Percentiles rank a stretch among this genome's conserved stretches.
These are phyloP conservation scores for Vidua chalybeata DNA, from an alignment of 2,113 vertebrate species.

Conservation along the genomic window DNA sequence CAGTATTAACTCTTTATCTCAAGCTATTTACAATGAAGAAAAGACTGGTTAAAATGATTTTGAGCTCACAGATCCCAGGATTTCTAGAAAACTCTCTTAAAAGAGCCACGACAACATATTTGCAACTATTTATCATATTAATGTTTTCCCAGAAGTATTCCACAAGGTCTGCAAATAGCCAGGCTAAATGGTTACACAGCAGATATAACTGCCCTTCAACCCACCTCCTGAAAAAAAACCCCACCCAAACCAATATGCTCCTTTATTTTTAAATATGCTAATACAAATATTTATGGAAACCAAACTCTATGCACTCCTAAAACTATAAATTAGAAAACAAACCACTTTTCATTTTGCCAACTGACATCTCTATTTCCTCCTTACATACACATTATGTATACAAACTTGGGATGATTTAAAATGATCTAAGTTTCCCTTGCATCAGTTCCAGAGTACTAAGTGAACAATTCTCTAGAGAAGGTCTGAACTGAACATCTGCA, in stretches of 20 bases:
- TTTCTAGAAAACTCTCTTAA: background rate
- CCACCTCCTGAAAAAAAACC: accelerated
- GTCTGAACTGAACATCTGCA: constrained; percentile 28
- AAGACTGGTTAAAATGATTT: background rate
- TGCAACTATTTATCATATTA: background rate
- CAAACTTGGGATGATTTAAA: background rate
- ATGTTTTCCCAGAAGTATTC: background rate
- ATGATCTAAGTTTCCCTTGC: constrained; percentile 32
- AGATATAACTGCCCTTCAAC: background rate
- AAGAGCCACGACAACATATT: background rate
- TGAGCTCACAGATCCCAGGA: background rate
- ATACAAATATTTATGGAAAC: background rate
- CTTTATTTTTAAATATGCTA: background rate
- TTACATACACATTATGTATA: constrained; percentile 14
- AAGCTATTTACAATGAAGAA: background rate
- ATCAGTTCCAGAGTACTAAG: constrained; percentile 24
- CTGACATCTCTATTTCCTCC: background rate
- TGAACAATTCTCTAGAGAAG: constrained; percentile 20
- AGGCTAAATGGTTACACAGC: background rate
- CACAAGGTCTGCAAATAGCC: background rate
- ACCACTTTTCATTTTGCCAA: background rate
- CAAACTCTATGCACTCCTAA: background rate
- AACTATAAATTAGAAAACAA: background rate
- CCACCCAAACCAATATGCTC: background rate
- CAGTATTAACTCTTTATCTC: background rate